Percentiles rank a stretch among this genome's conserved stretches.
Conservation (phyloP, 2,888 invertebrate species). For the Leptinotarsa peninsularis region DNA sequence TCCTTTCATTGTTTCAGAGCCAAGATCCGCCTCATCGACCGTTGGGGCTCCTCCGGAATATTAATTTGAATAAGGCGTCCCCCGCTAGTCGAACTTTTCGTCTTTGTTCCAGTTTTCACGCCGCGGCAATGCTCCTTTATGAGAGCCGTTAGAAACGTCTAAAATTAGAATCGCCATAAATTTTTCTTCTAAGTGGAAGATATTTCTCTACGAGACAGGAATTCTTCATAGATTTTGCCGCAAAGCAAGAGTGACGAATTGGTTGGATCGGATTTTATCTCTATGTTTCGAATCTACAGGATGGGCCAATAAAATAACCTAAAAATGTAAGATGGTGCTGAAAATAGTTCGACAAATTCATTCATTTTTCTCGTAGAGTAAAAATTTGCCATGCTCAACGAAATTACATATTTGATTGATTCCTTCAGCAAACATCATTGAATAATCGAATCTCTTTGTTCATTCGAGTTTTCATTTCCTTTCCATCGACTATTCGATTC, state of each 20-base stretch:
- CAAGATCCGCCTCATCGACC: conserved; percentile 25
- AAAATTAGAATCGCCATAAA: conserved; percentile 27
- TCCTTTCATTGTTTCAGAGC: conserved; percentile 54
- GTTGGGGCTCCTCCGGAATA: conserved; percentile 35
- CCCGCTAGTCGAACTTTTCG: background rate
- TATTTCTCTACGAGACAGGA: conserved; percentile 20
- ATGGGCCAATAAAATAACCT: no score
- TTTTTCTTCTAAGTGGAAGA: conserved; percentile 23
- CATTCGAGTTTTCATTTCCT: no score
- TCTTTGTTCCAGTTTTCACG: conserved; percentile 20
- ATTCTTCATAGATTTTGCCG: conserved; percentile 7
- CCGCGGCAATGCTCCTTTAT: conserved; percentile 1
- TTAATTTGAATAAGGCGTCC: conserved; percentile 27
- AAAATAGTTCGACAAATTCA: no score
- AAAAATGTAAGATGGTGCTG: no score
- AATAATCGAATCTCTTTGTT: background rate
- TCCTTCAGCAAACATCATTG: background rate
- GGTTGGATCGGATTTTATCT: no score
- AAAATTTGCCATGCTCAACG: no score
- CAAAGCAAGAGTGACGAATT: background rate
- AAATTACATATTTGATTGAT: no score
- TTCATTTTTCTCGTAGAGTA: no score
- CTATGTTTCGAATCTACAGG: no score
- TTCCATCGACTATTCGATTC: background rate
- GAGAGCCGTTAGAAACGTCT: conserved; percentile 1